These are phyloP conservation scores for Rhinichthys osculus DNA, from an alignment of 2,797 vertebrate species.

Conservation along the genomic window DNA sequence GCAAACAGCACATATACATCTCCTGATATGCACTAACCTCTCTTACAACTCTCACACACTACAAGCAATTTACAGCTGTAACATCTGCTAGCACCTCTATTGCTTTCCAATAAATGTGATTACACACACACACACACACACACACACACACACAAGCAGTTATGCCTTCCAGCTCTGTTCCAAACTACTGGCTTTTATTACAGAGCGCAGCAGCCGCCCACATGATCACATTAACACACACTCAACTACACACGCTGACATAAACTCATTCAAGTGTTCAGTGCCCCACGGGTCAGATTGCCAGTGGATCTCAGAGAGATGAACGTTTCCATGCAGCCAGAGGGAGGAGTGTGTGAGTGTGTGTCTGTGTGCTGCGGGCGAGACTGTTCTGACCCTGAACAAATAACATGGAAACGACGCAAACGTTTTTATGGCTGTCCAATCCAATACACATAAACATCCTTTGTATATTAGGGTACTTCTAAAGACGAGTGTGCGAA, in stretches of 20 bases:
- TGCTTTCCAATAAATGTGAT: conserved; percentile 17
- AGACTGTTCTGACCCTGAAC: not conserved
- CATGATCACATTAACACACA: conserved; percentile 47
- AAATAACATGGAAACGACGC: not conserved
- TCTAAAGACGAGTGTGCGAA: not conserved
- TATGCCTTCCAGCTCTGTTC: not conserved
- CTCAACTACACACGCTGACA: conserved; percentile 44
- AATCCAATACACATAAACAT: not conserved
- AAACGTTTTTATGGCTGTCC: not conserved
- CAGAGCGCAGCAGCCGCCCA: conserved; percentile 25
- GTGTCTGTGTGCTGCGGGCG: not conserved
- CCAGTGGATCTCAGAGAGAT: conserved; percentile 6
- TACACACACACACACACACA: not conserved
- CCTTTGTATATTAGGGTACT: not conserved
- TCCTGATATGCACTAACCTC: not conserved
- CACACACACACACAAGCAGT: not conserved
- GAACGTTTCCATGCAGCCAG: conserved; percentile 6
- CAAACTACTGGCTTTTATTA: conserved; percentile 21
- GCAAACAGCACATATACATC: not conserved
- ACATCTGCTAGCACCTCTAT: conserved; percentile 24
- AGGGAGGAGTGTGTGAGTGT: not conserved
- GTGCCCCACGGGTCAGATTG: not conserved
- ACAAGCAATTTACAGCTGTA: conserved; percentile 16
- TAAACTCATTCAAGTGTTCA: conserved; percentile 44
- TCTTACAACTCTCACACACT: conserved; percentile 4